These are phyloP conservation scores for Drosophila athabasca DNA, from an alignment of 1,140 invertebrate genomes.

Conservation along the genomic window DNA sequence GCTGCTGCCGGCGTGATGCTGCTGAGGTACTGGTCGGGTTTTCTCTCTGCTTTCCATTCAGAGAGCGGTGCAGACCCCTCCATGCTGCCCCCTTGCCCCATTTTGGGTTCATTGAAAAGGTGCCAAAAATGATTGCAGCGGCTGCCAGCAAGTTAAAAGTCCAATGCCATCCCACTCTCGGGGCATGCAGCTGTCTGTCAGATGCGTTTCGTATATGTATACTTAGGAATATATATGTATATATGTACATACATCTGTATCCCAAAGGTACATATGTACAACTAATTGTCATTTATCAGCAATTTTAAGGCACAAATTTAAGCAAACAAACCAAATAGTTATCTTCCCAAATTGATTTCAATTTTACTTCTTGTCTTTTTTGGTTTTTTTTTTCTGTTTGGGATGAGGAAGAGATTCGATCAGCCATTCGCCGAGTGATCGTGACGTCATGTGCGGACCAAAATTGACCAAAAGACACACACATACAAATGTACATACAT, in stretches of 20 bases:
- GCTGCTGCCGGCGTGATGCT: slow-evolving; percentile 25
- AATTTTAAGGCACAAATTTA: slow-evolving; percentile 50
- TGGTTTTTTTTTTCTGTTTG: slow-evolving; percentile 10
- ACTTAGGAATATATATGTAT: too few relatives aligned
- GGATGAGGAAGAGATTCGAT: slow-evolving; percentile 19
- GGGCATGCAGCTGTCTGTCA: slow-evolving; percentile 40
- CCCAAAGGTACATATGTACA: slow-evolving; percentile 46
- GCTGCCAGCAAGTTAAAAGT: slow-evolving; percentile 57
- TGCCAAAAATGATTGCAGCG: slow-evolving; percentile 60
- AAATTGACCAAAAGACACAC: slow-evolving; percentile 34
- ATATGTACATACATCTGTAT: too few relatives aligned
- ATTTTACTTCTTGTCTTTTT: slow-evolving; percentile 32
- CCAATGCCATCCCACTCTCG: slow-evolving; percentile 60
- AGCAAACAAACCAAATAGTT: slow-evolving; percentile 37
- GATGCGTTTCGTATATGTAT: slow-evolving; percentile 46
- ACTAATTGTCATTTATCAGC: slow-evolving; percentile 69
- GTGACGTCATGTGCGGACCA: slow-evolving; percentile 59
- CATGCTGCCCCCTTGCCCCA: slow-evolving; percentile 33
- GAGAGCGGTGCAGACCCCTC: not conserved
- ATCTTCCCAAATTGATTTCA: slow-evolving; percentile 55
- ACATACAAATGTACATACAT: slow-evolving; percentile 19
- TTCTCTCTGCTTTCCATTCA: not conserved
- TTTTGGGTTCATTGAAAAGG: slow-evolving; percentile 56
- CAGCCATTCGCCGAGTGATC: slow-evolving; percentile 68
- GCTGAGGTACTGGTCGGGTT: slow-evolving; percentile 5